Evolutionary conservation across 2,888 invertebrate genomes (phyloP), one percentile per base, ranked within the genome.

Genomic region (Synanthedon vespiformis): DNA sequence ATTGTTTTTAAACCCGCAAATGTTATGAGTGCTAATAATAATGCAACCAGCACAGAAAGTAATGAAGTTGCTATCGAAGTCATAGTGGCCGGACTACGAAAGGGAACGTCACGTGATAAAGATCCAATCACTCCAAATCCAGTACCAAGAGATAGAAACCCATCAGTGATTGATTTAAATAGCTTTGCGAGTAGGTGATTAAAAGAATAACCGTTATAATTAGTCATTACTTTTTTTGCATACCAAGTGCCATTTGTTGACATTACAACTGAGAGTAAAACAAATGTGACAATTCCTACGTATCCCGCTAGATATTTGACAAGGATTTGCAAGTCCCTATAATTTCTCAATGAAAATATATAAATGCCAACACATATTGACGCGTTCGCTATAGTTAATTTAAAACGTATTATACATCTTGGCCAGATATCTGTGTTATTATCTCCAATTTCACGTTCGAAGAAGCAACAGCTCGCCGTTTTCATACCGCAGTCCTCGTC

Each of bases 81-180:
- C 77, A 82, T 85, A 14, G 76, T 79, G 2, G 83, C 79, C 34
- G 82, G 81, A 60, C 85, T 84, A 11, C 86, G 77, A 57, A 86
- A 85, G 1, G 77, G 61, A 10, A 70, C 72, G 50, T 80, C 77
- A 1, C 66, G 66, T 8, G 81, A 71, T 53, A 85, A 60, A 64
- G 68, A 78, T 11, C 70, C 56, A 49, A 81, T 65, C 18, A 86
- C 70, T 11, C 83, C 84, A 54, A 63, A 71, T 1, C 86, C 85
- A 27, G 75, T 64, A 8, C 83, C 80, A 12, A 77, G 57, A 11
- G 72, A 68, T 1, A 80, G 62, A 56, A 77, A 62, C 2, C 77
- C 79, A 41, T 72, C 64, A 6, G 61, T 63, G 14, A 77, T 53
- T 18, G 75, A 68, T 22, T 65, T 58, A 27, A 44, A 44, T 44